Evolutionary conservation across 2,113 vertebrate species (phyloP), one percentile per base, ranked within the genome.

Genomic region (Larimichthys crocea): DNA sequence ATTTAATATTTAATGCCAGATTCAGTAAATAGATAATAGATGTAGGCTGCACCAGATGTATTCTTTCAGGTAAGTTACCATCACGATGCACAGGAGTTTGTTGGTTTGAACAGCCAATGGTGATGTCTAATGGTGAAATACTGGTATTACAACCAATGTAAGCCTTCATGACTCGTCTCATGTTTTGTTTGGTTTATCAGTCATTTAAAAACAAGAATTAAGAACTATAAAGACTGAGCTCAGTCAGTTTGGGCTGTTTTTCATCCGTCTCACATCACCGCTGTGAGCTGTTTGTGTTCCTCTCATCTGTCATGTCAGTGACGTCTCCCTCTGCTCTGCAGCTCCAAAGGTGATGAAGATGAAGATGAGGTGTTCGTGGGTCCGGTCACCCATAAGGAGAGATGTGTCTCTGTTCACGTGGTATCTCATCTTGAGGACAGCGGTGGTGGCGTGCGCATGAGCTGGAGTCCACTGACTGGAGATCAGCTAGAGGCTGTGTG

Each of bases 331-430:
- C 42, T 80, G 16, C 17, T 79, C 40, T 68, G n/a, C 73, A 96
- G 95, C 87, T 92, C 86, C 4, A 93, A 80, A 59, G 94, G 92
- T 57, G 69, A 62, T 20, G 96, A 95, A 65, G 94, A 95, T 49
- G 97, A 97, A 17, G 96, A 97, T 0, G 98, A 99, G 79, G 97
- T 99, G 35, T 99, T 99, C 80, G 6, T 96, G 29, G 97, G 96
- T 44, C 95, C 95, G 0, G 0, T 96, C 4, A 85, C 94, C 12
- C 95, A 96, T 65, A 95, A 91, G 71, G 96, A 97, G 86, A 94
- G 88, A 71, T 95, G 96, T 6, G 60, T 96, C 29, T 93, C 95
- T 10, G 90, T 88, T 12, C 75, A 64, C 7, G n/a, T 96, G 15
- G 91, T 90, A 0, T 76, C 86, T 48, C 72, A 9, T 0, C 0